These are phyloP conservation scores for Camponotus vicinus DNA, from an alignment of 1,140 invertebrate species.

Conservation along the genomic window DNA sequence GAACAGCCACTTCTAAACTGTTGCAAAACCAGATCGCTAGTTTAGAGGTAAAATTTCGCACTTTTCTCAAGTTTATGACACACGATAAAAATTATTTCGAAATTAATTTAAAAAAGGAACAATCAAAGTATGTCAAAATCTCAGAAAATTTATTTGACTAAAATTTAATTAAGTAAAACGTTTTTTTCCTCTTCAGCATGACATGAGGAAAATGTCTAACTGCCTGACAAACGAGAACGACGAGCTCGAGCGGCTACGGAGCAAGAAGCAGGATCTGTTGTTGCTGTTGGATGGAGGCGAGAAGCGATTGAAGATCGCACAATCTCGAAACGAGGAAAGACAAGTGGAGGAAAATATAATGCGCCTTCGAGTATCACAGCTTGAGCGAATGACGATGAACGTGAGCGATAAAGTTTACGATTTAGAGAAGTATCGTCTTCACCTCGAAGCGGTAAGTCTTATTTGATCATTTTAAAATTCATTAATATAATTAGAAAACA, in stretches of 20 bases:
- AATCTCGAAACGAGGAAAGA: constrained; percentile 84
- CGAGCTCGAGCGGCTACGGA: constrained; percentile 78
- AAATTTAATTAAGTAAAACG: background rate
- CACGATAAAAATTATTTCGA: background rate
- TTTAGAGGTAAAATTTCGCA: constrained; percentile 83
- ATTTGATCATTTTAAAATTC: background rate
- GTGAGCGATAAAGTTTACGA: constrained; percentile 87
- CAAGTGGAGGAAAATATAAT: constrained; percentile 89
- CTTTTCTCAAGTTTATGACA: constrained; percentile 9
- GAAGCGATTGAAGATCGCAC: constrained; percentile 85
- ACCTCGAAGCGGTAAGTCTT: constrained; percentile 86
- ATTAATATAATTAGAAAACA: background rate
- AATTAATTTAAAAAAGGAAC: constrained; percentile 25
- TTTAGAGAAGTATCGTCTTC: constrained; percentile 87
- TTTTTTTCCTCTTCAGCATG: constrained; percentile 69
- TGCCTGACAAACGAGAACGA: constrained; percentile 78
- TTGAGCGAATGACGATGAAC: constrained; percentile 86
- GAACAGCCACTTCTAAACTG: constrained; percentile 81
- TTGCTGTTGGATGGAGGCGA: constrained; percentile 86
- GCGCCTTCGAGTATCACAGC: constrained; percentile 87
- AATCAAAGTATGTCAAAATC: constrained; percentile 34
- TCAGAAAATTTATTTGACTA: constrained; percentile 3
- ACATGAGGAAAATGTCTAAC: constrained; percentile 76
- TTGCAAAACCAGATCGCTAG: constrained; percentile 86
- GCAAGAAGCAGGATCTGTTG: constrained; percentile 84